Base-by-base conservation (phyloP, 2,797 vertebrate species). In the Sylvia borin region DNA sequence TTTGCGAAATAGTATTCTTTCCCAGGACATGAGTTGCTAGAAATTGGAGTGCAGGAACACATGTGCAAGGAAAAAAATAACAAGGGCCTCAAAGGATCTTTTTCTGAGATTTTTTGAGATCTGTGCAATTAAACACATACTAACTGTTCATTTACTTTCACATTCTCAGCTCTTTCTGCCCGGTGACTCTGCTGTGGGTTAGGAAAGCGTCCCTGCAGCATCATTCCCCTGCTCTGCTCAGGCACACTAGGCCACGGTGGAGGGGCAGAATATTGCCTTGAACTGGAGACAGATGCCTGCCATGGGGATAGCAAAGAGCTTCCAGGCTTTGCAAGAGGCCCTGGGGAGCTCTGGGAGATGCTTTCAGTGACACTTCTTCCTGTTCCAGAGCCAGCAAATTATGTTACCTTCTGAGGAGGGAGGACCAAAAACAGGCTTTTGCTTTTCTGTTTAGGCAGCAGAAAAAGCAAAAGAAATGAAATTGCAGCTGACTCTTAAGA, bases 1-100 rank as follows among this genome's bases (percentile, higher is more conserved):
- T 81, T 88, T 96, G 45, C 62, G 55, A 80, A 83, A 75, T 32
- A 66, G 15, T 68, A 16, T 84, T 75, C 36, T 88, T 94, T 88
- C 20, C 64, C 47, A 45, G 38, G 43, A 36, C 62, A 43, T n/a
- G 40, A 26, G 13, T 17, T 78, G 51, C 40, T 75, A n/a, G 45
- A 81, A 73, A 45, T 38, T 82, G 42, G 55, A 60, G 7, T 22
- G 13, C 16, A 54, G 79, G 43, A 88, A 22, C 48, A 50, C 50
- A 8, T 11, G 13, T n/a, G 31, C 11, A 81, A 70, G 6, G 32
- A 8, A 24, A 76, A 81, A 95, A 85, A 76, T 45, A 88, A 54
- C 31, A 58, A 32, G 43, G 34, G 7, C 78, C 66, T 85, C 73
- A 70, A 48, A 84, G 43, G 36, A 55, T 72, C 20, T 84, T 75